phyloP scores from a whole-genome alignment of 2,888 invertebrate genomes.

The Cistogaster globosa region DNA sequence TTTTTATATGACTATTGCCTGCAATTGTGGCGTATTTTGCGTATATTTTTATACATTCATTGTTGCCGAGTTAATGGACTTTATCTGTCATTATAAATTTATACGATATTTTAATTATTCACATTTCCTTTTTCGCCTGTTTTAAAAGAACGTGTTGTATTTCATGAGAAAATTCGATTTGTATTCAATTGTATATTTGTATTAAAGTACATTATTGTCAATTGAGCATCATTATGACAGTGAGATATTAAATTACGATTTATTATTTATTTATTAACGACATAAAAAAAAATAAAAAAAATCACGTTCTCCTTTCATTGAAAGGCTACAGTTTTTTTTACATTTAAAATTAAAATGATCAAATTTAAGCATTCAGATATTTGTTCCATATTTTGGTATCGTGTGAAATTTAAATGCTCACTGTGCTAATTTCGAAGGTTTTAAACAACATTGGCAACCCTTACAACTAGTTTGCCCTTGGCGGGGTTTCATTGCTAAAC shows the following conservation, averaged over 20 bases:
- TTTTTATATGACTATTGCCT: constrained; percentile 21
- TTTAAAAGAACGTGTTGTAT: neutral
- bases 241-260: neutral
- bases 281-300: neutral
- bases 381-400: too few species aligned
- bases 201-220: constrained; percentile 4
- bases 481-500: too few species aligned
- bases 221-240: neutral
- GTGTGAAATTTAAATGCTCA: too few species aligned
- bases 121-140: neutral
- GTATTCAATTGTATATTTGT: too few species aligned
- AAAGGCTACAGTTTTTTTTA: neutral
- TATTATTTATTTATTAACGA: neutral
- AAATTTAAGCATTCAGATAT: too few species aligned
- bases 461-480: too few species aligned
- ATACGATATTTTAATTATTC: constrained; percentile 11
- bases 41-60: neutral
- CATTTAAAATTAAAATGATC: too few species aligned
- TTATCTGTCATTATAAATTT: constrained; percentile 34
- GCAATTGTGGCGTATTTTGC: neutral
- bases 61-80: constrained; percentile 34
- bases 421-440: too few species aligned
- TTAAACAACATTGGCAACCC: too few species aligned
- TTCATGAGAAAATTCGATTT: constrained; percentile 3
- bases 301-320: neutral